phyloP scores from a whole-genome alignment of 1,140 invertebrate genomes.

The Drosophila lacertosa region DNA sequence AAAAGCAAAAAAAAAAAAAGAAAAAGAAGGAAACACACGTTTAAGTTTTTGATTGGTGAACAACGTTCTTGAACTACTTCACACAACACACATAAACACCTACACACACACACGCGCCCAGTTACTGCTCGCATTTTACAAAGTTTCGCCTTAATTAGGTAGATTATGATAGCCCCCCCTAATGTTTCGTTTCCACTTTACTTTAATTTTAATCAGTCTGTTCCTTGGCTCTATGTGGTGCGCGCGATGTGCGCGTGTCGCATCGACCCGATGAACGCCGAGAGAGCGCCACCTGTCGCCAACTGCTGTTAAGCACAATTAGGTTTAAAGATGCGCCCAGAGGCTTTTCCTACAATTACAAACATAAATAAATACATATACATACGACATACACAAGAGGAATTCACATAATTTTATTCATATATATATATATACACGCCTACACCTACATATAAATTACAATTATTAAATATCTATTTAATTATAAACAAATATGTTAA shows the following conservation, averaged over 20 bases:
- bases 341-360: conserved; percentile 76
- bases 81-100: conserved; percentile 7
- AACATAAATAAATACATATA: conserved; percentile 27
- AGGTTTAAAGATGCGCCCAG: conserved; percentile 79
- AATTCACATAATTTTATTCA: conserved; percentile 29
- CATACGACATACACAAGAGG: conserved; percentile 24
- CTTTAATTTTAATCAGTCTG: conserved; percentile 32
- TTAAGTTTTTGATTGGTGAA: conserved; percentile 65
- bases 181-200: conserved; percentile 8
- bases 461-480: conserved; percentile 70
- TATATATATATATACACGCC: conserved; percentile 23
- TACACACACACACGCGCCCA: conserved; percentile 8
- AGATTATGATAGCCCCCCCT: not conserved
- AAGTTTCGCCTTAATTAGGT: conserved; percentile 43
- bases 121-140: conserved; percentile 45
- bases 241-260: conserved; percentile 23
- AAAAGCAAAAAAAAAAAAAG: conserved; percentile 6
- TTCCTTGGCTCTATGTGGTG: conserved; percentile 69
- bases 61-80: conserved; percentile 43
- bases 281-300: conserved; percentile 48
- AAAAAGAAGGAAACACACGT: conserved; percentile 44
- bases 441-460: conserved; percentile 71
- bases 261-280: conserved; percentile 66
- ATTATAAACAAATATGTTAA: conserved; percentile 79
- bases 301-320: conserved; percentile 74